Evolutionary conservation across 2,113 vertebrate species (phyloP), one percentile per base, ranked within the genome.

Genomic region (Lepisosteus osseus): DNA sequence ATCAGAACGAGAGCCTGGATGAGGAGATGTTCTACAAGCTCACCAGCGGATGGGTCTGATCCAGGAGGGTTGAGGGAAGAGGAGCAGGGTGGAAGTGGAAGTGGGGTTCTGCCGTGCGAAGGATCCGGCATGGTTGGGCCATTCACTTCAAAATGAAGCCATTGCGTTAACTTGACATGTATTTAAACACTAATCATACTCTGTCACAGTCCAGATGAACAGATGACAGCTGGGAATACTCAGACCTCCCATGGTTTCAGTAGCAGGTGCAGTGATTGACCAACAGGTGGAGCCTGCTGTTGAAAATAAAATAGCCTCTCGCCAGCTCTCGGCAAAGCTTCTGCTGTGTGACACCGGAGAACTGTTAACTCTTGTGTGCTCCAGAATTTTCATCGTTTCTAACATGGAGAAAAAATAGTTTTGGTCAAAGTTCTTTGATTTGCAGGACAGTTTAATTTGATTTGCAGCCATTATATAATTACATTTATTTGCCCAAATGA

Each of bases 11-110:
- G 88, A 98, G 96, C 70, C 87, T 99, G 77, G 97, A 99, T 0
- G 97, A 99, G 81, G 97, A 99, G 90, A 99, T 99, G 96, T 99
- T 99, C 93, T 99, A 98, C 88, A 99, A 99, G 92, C 96, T 99
- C 80, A 99, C 97, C 86, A 99, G 97, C 1, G 97, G 97, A 57
- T 99, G 97, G 96, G 92, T 98, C 84, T 98, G 93, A 99, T 77
- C 68, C 69, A 13, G 41, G 11, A 29, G 62, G 73, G 78, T 69
- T 73, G 51, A 72, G 69, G 63, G 69, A 55, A 73, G 68, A 73
- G 79, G 72, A 74, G 68, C 71, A 70, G 66, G 65, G 69, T 1
- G 71, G 29, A 57, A 14, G 12, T 29, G 62, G 41, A 17, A 12
- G 61, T 75, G 54, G 72, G 73, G n/a, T 73, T 5, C 79, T 12